Base-by-base conservation (phyloP, 2,113 vertebrate species). In the Pipa parva region DNA sequence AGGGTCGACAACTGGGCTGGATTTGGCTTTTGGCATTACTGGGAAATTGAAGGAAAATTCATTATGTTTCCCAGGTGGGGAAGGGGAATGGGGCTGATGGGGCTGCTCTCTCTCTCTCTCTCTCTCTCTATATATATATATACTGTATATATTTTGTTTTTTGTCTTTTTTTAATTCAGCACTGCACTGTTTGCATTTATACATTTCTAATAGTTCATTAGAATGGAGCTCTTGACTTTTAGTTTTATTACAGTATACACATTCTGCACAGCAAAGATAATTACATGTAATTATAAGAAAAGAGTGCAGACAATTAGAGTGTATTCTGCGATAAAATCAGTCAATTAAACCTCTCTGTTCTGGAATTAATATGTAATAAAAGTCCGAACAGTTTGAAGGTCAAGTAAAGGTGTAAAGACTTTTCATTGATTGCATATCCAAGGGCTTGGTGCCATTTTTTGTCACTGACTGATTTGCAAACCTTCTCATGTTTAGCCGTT, bases 391-490 rank as follows among this genome's bases (percentile, higher is more conserved):
- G 6, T 42, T 2, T 42, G 39, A 42, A 42, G 39, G 39, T 42
- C 39, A 42, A 42, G 39, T 13, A 42, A 42, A 15, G 39, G 39
- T n/a, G 18, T 22, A 11, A 20, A 7, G 18, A 49, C 46, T 49
- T 21, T 13, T 42, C 21, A 49, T 8, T 49, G 46, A 21, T 22
- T 49, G 21, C 7, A 2, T 7, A 18, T 20, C 46, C 8, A 8
- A 49, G 46, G 46, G 12, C 3, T 49, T 8, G 22, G 12, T 22
- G 22, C 15, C 10, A 7, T 49, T 49, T 49, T 22, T 49, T n/a
- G 18, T 11, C 46, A 49, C 18, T 55, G 63, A 55, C 49, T 49
- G 22, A 55, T 55, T 64, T 36, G n/a, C 49, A 28, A 24, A 55
- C 42, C 24, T 65, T 48, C 48, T 13, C 17, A 21, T 26, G 15